Evolutionary conservation across 1,140 invertebrate genomes (phyloP).

Genomic region (Drusus annulatus): DNA sequence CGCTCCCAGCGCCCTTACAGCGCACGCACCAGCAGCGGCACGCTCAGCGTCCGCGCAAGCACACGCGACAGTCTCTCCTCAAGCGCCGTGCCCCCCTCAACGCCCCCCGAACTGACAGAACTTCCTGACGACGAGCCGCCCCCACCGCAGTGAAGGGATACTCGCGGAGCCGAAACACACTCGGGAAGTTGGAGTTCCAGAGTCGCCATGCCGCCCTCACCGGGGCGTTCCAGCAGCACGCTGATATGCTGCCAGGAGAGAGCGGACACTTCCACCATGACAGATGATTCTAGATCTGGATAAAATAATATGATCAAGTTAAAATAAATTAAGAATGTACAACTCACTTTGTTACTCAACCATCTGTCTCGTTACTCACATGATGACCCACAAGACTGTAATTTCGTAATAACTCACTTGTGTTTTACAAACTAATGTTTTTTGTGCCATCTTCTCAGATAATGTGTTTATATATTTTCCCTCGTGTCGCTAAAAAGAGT

Average conservation of each 20-base stretch:
- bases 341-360: too few species aligned
- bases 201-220: slow-evolving; percentile 93
- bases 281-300: slow-evolving; percentile 82
- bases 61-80: slow-evolving; percentile 83
- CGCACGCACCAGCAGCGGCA: slow-evolving; percentile 87
- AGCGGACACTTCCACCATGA: slow-evolving; percentile 93
- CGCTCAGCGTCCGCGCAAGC: slow-evolving; percentile 91
- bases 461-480: too few species aligned
- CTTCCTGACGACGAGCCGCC: too few species aligned
- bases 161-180: slow-evolving; percentile 77
- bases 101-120: not conserved
- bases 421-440: too few species aligned
- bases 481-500: too few species aligned
- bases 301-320: slow-evolving; percentile 31
- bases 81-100: not conserved
- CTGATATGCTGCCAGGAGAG: slow-evolving; percentile 91
- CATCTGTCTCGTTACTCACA: too few species aligned
- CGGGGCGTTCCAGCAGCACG: slow-evolving; percentile 92
- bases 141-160: slow-evolving; percentile 66
- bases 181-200: slow-evolving; percentile 91
- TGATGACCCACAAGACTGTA: too few species aligned
- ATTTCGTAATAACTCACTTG: too few species aligned
- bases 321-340: too few species aligned
- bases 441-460: too few species aligned
- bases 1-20: slow-evolving; percentile 79